A percentile compares a stretch with the other conserved stretches of the same genome.
phyloP scores from a whole-genome alignment of 2,888 invertebrate species.

The Synergus itoensis region DNA sequence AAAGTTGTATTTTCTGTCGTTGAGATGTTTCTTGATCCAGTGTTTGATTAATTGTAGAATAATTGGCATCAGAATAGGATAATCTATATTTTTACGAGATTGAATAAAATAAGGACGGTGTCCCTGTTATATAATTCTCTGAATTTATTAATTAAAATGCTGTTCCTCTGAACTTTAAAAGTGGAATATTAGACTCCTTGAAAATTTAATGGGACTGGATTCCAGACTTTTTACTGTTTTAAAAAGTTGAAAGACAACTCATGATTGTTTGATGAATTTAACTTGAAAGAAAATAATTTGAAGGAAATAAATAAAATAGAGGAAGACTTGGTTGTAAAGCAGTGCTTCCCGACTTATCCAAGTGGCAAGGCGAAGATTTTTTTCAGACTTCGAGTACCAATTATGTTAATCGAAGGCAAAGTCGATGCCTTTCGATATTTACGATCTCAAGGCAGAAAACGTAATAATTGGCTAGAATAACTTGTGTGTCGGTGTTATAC shows the following conservation, averaged over 20 bases:
- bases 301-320: not conserved
- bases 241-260: not conserved
- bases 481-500: slow-evolving; percentile 61
- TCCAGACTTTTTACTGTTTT: slow-evolving; percentile 4
- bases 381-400: slow-evolving; percentile 2
- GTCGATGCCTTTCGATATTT: slow-evolving; percentile 7
- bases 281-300: not conserved
- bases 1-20: not conserved
- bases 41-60: not conserved
- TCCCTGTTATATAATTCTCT: not conserved
- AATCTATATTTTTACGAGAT: not conserved
- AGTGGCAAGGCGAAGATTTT: slow-evolving; percentile 8
- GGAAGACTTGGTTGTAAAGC: not conserved
- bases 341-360: slow-evolving; percentile 6
- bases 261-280: slow-evolving; percentile 6
- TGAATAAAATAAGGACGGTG: not conserved
- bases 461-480: slow-evolving; percentile 51
- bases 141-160: not conserved
- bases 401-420: slow-evolving; percentile 15
- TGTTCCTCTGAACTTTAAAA: slow-evolving; percentile 6
- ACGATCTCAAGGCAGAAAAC: slow-evolving; percentile 43
- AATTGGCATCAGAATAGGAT: not conserved
- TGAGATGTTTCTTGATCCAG: not conserved
- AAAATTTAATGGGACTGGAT: slow-evolving; percentile 14
- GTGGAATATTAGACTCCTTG: slow-evolving; percentile 4